Base-by-base conservation (phyloP, 2,113 vertebrate species). In the Anas platyrhynchos region DNA sequence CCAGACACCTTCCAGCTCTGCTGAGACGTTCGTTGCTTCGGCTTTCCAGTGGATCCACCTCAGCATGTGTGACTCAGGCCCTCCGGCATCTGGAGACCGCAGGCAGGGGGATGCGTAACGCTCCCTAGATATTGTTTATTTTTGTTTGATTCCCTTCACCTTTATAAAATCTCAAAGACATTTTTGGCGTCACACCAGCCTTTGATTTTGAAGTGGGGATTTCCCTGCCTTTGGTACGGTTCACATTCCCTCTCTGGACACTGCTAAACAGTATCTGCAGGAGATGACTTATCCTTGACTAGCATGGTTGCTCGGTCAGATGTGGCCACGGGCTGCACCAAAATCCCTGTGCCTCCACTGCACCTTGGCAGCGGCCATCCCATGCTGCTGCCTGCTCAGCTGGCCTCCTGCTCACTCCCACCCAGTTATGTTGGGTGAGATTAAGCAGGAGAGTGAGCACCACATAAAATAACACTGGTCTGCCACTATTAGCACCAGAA, bases 171-270 rank as follows among this genome's bases (percentile, higher is more conserved):
- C 0, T 0, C 83, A 63, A 31, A 74, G 86, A n/a, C 38, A 4
- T 89, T 83, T 91, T 62, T 78, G 85, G 52, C 56, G 25, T 83
- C 68, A 4, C 54, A 72, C 38, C 71, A 94, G 66, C 20, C 74
- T 86, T 76, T 75, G 52, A 91, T 65, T 85, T 85, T 81, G 76
- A 93, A 95, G 86, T 27, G 92, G 86, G 69, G 92, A 83, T 96
- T 97, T 94, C 94, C 92, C 92, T 25, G 79, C n/a, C 5, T 50
- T n/a, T 38, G 44, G n/a, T 46, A 54, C 0, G 2, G 69, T 88
- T 94, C 22, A 2, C 25, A 5, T 77, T 95, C 72, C 17, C 59
- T 67, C 55, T 80, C 44, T 0, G 7, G 87, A 72, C 66, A 27
- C 38, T 26, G 89, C 46, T 88, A 86, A 96, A 86, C 16, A 29